These are phyloP conservation scores for Choreutis nemorana DNA, from an alignment of 2,888 invertebrate species.

Conservation along the genomic window DNA sequence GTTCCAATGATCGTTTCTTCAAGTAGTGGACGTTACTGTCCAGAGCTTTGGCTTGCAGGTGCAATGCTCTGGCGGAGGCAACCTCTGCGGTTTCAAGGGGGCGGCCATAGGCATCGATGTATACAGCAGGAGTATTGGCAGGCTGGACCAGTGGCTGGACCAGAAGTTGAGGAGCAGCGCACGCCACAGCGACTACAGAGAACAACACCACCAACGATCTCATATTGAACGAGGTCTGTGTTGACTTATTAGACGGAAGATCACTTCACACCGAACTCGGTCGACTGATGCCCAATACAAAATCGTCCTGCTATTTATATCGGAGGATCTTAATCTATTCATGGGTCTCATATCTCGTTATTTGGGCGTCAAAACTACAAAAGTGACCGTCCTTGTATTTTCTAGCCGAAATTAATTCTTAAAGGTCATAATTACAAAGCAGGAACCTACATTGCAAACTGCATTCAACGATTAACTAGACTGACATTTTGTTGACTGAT, in stretches of 20 bases:
- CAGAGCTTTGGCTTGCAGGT: constrained; percentile 5
- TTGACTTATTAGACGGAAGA: constrained; percentile 30
- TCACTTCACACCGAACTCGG: constrained; percentile 36
- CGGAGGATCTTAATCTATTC: constrained; percentile 28
- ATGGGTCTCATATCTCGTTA: constrained; percentile 21
- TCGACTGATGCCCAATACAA: constrained; percentile 29
- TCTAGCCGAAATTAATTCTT: constrained; percentile 27
- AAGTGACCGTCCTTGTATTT: constrained; percentile 33
- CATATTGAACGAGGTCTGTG: constrained; percentile 50
- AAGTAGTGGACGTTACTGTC: constrained; percentile 2
- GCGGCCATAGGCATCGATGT: constrained; percentile 1
- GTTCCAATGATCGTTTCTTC: constrained; percentile 26
- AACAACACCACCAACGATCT: constrained; percentile 51
- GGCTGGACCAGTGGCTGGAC: constrained; percentile 1
- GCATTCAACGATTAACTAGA: constrained; percentile 11
- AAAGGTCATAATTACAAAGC: constrained; percentile 9
- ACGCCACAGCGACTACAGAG: constrained; percentile 28
- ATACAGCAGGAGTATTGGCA: constrained; percentile 1
- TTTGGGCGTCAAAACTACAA: constrained; percentile 29
- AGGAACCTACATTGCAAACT: background rate
- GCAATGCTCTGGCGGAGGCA: constrained; percentile 5
- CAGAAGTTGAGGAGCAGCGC: constrained; percentile 19
- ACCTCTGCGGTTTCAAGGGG: constrained; percentile 8
- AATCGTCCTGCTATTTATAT: constrained; percentile 41
- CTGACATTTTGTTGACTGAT: constrained; percentile 27